phyloP scores from a whole-genome alignment of 2,888 invertebrate genomes.

The Eumerus sabulonum region DNA sequence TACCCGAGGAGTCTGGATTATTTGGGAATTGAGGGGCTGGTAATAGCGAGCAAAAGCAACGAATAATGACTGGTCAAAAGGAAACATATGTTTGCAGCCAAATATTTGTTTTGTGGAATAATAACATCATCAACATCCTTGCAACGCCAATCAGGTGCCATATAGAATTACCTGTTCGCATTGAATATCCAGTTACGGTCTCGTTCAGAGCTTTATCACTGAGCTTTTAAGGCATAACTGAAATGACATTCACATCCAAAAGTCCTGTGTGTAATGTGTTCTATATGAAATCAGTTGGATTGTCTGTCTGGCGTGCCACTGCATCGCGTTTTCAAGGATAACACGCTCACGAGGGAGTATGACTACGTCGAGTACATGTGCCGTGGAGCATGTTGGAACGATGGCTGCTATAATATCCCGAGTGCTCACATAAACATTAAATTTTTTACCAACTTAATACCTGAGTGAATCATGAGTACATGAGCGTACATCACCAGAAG shows the following conservation, averaged over 20 bases:
- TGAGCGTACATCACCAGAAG: constrained; percentile 19
- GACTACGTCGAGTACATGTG: constrained; percentile 21
- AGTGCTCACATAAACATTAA: constrained; percentile 48
- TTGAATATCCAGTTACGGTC: constrained; percentile 10
- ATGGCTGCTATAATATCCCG: constrained; percentile 39
- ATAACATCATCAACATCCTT: constrained; percentile 55
- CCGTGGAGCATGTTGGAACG: constrained; percentile 55
- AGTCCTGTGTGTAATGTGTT: constrained; percentile 13
- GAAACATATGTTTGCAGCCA: constrained; percentile 21
- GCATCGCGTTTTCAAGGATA: constrained; percentile 45
- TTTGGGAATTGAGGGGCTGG: too few relatives aligned
- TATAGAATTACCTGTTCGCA: too few relatives aligned
- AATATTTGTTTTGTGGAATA: constrained; percentile 56
- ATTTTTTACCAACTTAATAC: constrained; percentile 54
- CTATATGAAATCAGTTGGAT: constrained; percentile 8
- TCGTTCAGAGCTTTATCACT: constrained; percentile 29
- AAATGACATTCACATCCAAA: not conserved
- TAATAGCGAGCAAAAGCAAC: too few relatives aligned
- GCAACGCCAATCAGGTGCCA: too few relatives aligned
- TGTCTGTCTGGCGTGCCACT: constrained; percentile 37
- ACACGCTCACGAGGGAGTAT: not conserved
- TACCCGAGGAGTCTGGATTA: too few relatives aligned
- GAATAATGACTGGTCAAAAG: constrained; percentile 5
- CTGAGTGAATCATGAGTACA: constrained; percentile 46
- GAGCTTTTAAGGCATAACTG: constrained; percentile 43